phyloP scores from a whole-genome alignment of 1,140 invertebrate genomes.

The Ostrea edulis region DNA sequence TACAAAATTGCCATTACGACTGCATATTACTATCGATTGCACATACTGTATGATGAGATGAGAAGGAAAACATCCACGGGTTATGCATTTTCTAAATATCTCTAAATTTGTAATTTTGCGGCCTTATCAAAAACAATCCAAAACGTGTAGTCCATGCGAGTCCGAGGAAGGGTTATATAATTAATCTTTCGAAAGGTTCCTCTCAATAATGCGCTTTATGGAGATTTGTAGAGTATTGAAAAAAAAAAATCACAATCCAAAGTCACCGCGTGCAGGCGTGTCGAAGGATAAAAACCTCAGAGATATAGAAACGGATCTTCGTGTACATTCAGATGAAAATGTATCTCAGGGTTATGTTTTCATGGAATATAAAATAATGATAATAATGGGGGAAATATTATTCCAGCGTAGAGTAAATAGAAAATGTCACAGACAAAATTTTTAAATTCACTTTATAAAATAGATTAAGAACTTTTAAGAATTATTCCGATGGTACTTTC shows the following conservation, averaged over 20 bases:
- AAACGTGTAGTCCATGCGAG: background rate
- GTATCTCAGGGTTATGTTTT: too few species aligned
- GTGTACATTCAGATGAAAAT: too few species aligned
- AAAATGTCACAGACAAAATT: too few species aligned
- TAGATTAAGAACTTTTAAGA: too few species aligned
- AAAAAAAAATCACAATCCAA: slow-evolving; percentile 10
- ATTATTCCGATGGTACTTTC: too few species aligned
- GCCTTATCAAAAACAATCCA: background rate
- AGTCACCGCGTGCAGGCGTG: background rate
- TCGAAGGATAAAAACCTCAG: too few species aligned
- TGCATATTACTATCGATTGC: background rate
- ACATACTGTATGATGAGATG: background rate
- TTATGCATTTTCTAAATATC: background rate
- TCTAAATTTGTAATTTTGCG: too few species aligned
- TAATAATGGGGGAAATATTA: too few species aligned
- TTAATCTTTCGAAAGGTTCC: background rate
- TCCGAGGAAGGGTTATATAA: background rate
- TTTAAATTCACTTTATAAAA: too few species aligned
- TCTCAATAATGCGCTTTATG: slow-evolving; percentile 7
- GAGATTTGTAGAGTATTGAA: slow-evolving; percentile 1
- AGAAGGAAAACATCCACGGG: background rate
- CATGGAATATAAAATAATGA: too few species aligned
- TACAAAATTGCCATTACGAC: background rate
- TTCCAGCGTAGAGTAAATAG: too few species aligned
- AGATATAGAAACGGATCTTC: too few species aligned